phyloP scores from a whole-genome alignment of 2,888 invertebrate genomes.

The Fabriciana adippe region DNA sequence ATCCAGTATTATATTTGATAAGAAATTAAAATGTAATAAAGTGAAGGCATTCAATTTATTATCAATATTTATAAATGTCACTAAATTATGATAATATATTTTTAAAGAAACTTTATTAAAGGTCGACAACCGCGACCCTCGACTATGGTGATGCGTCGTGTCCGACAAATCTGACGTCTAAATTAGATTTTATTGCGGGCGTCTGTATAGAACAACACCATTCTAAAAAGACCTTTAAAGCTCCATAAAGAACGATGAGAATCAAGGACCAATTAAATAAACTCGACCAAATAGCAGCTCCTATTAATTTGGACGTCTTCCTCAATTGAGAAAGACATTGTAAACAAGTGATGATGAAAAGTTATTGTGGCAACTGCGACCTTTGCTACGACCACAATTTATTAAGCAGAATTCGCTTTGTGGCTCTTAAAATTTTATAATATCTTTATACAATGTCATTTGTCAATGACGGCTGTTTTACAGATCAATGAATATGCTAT shows the following conservation, averaged over 20 bases:
- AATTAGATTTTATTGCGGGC: constrained; percentile 82
- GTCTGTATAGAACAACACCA: constrained; percentile 58
- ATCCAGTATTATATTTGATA: too few relatives aligned
- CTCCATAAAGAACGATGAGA: constrained; percentile 28
- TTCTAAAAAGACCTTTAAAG: constrained; percentile 49
- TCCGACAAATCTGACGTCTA: constrained; percentile 80
- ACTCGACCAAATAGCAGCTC: constrained; percentile 47
- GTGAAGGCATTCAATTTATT: too few relatives aligned
- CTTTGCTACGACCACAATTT: constrained; percentile 40
- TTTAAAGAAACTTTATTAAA: constrained; percentile 40
- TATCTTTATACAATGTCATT: not conserved
- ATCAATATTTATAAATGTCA: too few relatives aligned
- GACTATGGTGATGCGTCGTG: constrained; percentile 57
- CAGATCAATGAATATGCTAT: not conserved
- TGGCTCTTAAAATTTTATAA: not conserved
- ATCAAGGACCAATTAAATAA: constrained; percentile 31
- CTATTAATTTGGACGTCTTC: constrained; percentile 51
- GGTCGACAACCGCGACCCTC: constrained; percentile 77
- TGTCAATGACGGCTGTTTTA: not conserved
- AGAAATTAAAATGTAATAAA: too few relatives aligned
- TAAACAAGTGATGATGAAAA: constrained; percentile 67
- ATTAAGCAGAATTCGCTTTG: constrained; percentile 20
- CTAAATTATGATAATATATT: not conserved
- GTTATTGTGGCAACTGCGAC: constrained; percentile 65
- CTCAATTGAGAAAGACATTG: constrained; percentile 68